These are phyloP conservation scores for Podarcis siculus DNA, from an alignment of 2,797 vertebrate species.

Conservation along the genomic window DNA sequence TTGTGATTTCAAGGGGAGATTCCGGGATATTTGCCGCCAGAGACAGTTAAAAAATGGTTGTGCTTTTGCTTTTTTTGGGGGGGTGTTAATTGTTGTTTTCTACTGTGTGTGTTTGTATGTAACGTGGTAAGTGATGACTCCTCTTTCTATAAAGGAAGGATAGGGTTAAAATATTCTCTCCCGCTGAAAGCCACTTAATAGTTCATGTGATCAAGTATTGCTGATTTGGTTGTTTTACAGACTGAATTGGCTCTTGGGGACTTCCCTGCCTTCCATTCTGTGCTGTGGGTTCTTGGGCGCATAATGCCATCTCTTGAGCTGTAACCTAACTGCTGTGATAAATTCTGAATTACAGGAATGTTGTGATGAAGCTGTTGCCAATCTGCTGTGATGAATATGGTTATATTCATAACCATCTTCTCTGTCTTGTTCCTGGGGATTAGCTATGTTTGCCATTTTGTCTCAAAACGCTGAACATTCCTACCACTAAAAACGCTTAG, in stretches of 20 bases:
- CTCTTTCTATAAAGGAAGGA: neutral
- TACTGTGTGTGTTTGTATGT: neutral
- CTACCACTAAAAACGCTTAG: neutral
- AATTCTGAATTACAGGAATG: neutral
- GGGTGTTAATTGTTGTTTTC: neutral
- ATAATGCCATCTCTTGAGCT: neutral
- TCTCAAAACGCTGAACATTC: neutral
- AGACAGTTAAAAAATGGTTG: conserved; percentile 8
- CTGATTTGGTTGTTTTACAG: neutral
- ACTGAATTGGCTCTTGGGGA: conserved; percentile 14
- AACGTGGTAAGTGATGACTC: conserved; percentile 1
- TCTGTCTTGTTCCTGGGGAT: neutral
- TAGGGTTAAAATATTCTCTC: conserved; percentile 39
- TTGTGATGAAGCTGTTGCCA: neutral
- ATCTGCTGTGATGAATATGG: neutral
- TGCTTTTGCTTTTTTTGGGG: neutral
- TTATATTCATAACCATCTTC: neutral
- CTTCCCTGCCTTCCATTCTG: conserved; percentile 14
- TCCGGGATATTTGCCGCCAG: conserved; percentile 8
- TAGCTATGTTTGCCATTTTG: neutral
- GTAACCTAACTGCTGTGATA: neutral
- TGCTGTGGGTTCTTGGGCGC: neutral
- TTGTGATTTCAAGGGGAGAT: neutral
- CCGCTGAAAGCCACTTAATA: conserved; percentile 23
- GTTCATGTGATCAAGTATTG: neutral